Conservation (phyloP, 2,797 vertebrate species). For the Hippocampus kuda region DNA sequence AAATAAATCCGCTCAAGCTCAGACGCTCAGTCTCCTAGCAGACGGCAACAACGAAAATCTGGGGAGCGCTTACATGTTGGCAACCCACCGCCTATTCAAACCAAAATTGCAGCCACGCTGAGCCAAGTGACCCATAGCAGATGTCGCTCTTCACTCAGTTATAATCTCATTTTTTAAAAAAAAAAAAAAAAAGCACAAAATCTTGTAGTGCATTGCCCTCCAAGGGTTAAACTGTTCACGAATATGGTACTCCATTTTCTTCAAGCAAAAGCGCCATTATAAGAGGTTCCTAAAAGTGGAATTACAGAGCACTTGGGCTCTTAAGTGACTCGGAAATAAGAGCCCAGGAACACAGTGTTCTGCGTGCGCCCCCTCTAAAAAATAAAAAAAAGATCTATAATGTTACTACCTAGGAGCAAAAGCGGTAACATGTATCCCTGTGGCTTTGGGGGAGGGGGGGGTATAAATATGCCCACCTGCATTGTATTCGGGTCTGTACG, state of each 20-base stretch:
- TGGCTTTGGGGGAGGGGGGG: background rate
- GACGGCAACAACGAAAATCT: slow-evolving; percentile 10
- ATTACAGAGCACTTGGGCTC: background rate
- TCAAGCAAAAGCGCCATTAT: background rate
- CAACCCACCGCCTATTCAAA: slow-evolving; percentile 16
- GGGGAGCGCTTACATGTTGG: slow-evolving; percentile 21
- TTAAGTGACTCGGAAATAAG: background rate
- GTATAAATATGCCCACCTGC: background rate
- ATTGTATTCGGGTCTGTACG: slow-evolving; percentile 36
- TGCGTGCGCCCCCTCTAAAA: background rate
- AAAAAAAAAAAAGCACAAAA: background rate
- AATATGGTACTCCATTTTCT: slow-evolving; percentile 2
- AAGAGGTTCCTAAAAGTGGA: background rate
- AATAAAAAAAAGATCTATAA: background rate
- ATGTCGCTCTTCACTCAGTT: slow-evolving; percentile 30
- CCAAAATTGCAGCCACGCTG: slow-evolving; percentile 27
- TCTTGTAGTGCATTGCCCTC: slow-evolving; percentile 14
- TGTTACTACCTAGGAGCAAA: slow-evolving; percentile 10
- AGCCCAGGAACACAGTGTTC: background rate
- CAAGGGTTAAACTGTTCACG: slow-evolving; percentile 3
- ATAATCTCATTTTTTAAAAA: slow-evolving; percentile 14
- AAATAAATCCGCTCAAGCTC: slow-evolving; percentile 12
- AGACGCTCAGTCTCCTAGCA: slow-evolving; percentile 8
- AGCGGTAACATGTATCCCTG: background rate
- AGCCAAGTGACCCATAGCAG: slow-evolving; percentile 22